Conservation (phyloP, 2,888 invertebrate genomes). For the Troides helena region DNA sequence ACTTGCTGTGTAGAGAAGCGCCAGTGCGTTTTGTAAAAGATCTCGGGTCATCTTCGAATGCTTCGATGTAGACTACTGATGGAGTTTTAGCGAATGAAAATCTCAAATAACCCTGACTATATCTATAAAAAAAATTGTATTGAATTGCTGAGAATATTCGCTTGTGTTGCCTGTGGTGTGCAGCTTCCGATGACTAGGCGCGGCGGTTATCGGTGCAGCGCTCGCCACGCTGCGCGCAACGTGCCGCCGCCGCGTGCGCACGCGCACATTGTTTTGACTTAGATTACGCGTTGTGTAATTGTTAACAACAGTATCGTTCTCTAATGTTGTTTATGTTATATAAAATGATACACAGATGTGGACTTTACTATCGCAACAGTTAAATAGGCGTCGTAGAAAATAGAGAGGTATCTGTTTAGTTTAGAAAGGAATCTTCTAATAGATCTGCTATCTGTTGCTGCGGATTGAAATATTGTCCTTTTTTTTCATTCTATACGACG, state of each 20-base stretch:
- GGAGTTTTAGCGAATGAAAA: too few relatives aligned
- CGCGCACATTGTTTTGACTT: conserved; percentile 26
- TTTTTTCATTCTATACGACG: too few relatives aligned
- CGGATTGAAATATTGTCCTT: too few relatives aligned
- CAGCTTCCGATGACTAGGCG: background rate
- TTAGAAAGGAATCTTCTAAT: too few relatives aligned
- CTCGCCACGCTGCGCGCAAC: conserved; percentile 26
- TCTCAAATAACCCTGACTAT: too few relatives aligned
- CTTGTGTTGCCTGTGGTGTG: background rate
- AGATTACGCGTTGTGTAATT: conserved; percentile 27
- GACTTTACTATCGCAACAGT: background rate
- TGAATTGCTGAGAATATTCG: too few relatives aligned
- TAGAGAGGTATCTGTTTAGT: background rate
- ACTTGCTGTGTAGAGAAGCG: too few relatives aligned
- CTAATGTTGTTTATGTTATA: conserved; percentile 3
- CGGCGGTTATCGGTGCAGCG: conserved; percentile 15
- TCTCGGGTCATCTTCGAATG: too few relatives aligned
- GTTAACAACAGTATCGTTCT: conserved; percentile 16
- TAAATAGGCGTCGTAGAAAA: background rate
- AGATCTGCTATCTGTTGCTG: too few relatives aligned
- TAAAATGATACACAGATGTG: background rate
- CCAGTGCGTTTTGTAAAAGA: too few relatives aligned
- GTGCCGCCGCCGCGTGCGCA: conserved; percentile 29
- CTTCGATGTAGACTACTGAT: too few relatives aligned
- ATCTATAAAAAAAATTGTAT: too few relatives aligned